Conservation (phyloP, 2,888 invertebrate genomes). For the Asteroscopus sphinx region DNA sequence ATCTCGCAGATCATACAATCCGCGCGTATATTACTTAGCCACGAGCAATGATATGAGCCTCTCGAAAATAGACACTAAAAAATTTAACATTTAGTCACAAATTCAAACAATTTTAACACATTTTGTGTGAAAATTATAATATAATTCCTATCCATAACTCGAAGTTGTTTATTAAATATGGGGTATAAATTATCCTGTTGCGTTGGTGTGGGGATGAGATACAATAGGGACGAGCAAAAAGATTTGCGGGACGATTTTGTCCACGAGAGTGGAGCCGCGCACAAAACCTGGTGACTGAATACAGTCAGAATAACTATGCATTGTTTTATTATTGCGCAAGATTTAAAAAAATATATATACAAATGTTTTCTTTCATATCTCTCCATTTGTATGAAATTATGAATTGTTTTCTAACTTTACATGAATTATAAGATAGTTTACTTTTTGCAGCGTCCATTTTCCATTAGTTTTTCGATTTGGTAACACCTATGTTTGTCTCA, state of each 20-base stretch:
- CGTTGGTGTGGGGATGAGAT: slow-evolving; percentile 34
- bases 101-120: too few species aligned
- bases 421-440: background rate
- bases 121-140: too few species aligned
- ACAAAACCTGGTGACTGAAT: slow-evolving; percentile 36
- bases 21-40: too few species aligned
- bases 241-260: slow-evolving; percentile 33
- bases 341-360: too few species aligned
- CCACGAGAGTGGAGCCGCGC: slow-evolving; percentile 39
- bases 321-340: slow-evolving; percentile 39
- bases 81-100: too few species aligned
- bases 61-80: too few species aligned
- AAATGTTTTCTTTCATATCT: slow-evolving; percentile 1
- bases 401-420: background rate
- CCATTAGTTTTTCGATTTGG: too few species aligned
- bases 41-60: too few species aligned
- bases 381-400: slow-evolving; percentile 4
- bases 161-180: slow-evolving; percentile 39
- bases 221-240: slow-evolving; percentile 47
- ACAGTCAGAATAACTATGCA: slow-evolving; percentile 28
- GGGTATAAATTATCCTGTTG: slow-evolving; percentile 33
- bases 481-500: too few species aligned
- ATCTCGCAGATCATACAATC: too few species aligned
- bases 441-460: too few species aligned
- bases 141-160: slow-evolving; percentile 18